Evolutionary conservation across 2,888 invertebrate species (phyloP), one percentile per base, ranked within the genome.

Genomic region (Pandemis corylana): DNA sequence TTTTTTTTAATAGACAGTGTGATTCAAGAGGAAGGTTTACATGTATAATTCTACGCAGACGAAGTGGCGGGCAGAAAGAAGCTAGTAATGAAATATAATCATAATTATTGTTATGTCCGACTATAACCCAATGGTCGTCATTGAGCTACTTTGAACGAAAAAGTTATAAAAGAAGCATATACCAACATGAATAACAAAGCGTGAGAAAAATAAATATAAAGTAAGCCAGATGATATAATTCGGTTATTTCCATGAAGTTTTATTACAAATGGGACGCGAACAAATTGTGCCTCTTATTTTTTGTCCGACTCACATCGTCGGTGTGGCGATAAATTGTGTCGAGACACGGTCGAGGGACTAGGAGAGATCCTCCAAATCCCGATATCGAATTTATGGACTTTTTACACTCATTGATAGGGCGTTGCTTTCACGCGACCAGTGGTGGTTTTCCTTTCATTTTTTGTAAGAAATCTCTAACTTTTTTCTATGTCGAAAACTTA

Each of bases 361-460:
- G 36, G 36, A 20, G 62, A 61, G 75, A 71, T 71, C 67, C 75
- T 67, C 70, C 63, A 75, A 75, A 75, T 75, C 71, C 75, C 70
- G 65, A 70, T 70, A 70, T 74, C 69, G 67, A 75, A 75, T 75
- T 75, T 75, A 75, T 75, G 62, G 75, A 75, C 70, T 75, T 75
- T 70, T 75, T 75, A 66, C 70, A 75, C 66, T 67, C 75, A 70
- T 71, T 75, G 75, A 75, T 71, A 75, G 61, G 74, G 41, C 66
- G 44, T 12, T 12, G 44, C 67, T 75, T 71, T 75, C 53, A 67
- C 46, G 46, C 20, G 68, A 49, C 36, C 20, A 66, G 42, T 61
- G 49, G 64, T 28, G 44, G 15, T 6, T 5, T 75, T 68, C n/a
- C 46, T 61, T 70, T 66, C 28, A 5, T 61, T 36, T 65, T 59